These are phyloP conservation scores for Colistium nudipinnis DNA, from an alignment of 2,113 vertebrate species.

Conservation along the genomic window DNA sequence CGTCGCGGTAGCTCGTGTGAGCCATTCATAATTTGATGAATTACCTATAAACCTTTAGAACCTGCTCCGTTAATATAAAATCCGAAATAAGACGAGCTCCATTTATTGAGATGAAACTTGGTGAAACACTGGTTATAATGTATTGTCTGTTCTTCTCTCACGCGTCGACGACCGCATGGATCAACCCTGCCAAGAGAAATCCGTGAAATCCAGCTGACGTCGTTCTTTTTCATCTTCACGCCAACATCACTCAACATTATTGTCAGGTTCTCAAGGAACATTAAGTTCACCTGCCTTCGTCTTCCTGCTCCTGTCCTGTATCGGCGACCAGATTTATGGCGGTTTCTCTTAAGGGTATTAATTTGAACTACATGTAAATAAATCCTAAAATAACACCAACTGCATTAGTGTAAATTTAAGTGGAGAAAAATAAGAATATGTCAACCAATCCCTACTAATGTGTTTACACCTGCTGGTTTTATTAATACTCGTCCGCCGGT, in stretches of 20 bases:
- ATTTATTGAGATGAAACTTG: no score
- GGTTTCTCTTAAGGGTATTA: no score
- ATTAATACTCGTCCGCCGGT: slow-evolving; percentile 3
- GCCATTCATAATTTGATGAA: background rate
- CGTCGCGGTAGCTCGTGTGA: no score
- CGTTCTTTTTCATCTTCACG: slow-evolving; percentile 44
- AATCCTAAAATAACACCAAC: no score
- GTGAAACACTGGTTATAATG: slow-evolving; percentile 33
- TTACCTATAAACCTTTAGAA: no score
- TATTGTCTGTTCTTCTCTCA: slow-evolving; percentile 8
- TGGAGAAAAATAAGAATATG: background rate
- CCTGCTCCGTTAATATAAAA: no score
- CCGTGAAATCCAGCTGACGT: slow-evolving; percentile 21
- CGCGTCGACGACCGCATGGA: slow-evolving; percentile 21
- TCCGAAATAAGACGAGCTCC: no score
- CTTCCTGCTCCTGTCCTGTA: background rate
- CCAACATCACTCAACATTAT: slow-evolving; percentile 15
- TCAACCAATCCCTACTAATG: background rate
- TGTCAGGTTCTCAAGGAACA: slow-evolving; percentile 3
- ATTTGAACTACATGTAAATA: no score
- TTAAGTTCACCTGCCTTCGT: background rate
- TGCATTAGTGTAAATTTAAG: no score
- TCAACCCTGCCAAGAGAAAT: slow-evolving; percentile 37
- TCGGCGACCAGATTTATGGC: background rate
- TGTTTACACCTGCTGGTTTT: slow-evolving; percentile 15